phyloP scores from a whole-genome alignment of 2,113 vertebrate species.

The Nothoprocta perdicaria region DNA sequence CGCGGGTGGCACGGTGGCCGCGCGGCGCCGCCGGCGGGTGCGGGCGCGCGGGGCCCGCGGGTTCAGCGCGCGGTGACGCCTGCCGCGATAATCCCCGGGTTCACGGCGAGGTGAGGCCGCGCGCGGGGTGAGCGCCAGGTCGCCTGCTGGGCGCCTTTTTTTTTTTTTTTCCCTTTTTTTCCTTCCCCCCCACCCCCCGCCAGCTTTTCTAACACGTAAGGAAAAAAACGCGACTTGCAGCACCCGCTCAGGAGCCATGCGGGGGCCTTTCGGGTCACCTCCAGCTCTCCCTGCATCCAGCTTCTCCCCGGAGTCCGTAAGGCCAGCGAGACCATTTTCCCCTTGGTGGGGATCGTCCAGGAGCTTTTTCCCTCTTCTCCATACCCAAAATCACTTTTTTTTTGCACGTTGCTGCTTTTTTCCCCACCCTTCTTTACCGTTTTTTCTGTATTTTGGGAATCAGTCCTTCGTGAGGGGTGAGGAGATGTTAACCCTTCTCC shows the following conservation, averaged over 20 bases:
- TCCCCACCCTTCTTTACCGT: not conserved
- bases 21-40: too few relatives aligned
- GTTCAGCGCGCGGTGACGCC: slow-evolving; percentile 88
- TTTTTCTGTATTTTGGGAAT: not conserved
- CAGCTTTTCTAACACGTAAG: slow-evolving; percentile 68
- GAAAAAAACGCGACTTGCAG: slow-evolving; percentile 56
- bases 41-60: slow-evolving; percentile 72
- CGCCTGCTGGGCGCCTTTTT: slow-evolving; percentile 55
- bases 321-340: too few relatives aligned
- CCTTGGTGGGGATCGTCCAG: too few relatives aligned
- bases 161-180: slow-evolving; percentile 19
- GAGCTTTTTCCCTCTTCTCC: too few relatives aligned
- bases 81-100: slow-evolving; percentile 84
- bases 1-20: too few relatives aligned
- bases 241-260: too few relatives aligned
- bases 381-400: too few relatives aligned
- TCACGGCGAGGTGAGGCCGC: slow-evolving; percentile 82
- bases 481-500: not conserved
- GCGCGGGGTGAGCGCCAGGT: slow-evolving; percentile 77
- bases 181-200: slow-evolving; percentile 9
- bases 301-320: too few relatives aligned
- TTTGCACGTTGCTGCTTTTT: not conserved
- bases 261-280: too few relatives aligned
- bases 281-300: too few relatives aligned
- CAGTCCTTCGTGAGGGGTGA: not conserved